Evolutionary conservation across 2,797 vertebrate genomes (phyloP).

Genomic region (Okamejei kenojei): DNA sequence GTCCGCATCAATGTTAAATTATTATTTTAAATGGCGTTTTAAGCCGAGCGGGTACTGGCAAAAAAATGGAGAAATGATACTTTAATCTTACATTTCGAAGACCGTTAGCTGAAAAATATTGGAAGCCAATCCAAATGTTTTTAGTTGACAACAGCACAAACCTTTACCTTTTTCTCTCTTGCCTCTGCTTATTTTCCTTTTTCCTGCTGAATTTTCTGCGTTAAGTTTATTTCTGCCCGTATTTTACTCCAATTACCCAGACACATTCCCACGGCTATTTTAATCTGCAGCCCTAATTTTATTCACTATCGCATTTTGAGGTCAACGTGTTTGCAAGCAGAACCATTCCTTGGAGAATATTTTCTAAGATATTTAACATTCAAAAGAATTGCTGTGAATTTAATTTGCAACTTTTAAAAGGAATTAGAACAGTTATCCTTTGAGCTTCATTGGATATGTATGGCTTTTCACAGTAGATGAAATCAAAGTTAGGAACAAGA

Average conservation of each 20-base stretch:
- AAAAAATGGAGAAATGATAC: neutral
- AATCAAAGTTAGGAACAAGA: conserved; percentile 22
- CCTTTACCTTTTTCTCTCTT: neutral
- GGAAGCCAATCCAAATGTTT: neutral
- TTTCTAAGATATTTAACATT: conserved; percentile 67
- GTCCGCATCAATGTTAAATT: neutral
- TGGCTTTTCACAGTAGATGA: conserved; percentile 24
- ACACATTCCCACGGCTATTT: neutral
- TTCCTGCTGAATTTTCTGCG: neutral
- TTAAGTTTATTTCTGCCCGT: neutral
- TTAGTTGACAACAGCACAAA: neutral
- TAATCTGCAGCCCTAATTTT: conserved; percentile 23
- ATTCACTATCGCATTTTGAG: conserved; percentile 20
- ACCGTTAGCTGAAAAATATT: neutral
- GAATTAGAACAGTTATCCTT: conserved; percentile 5
- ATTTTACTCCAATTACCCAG: neutral
- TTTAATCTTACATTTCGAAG: neutral
- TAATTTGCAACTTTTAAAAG: conserved; percentile 43
- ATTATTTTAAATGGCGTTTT: neutral
- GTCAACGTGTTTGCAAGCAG: neutral
- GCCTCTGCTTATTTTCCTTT: neutral
- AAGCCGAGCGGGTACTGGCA: neutral
- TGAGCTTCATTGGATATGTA: conserved; percentile 25
- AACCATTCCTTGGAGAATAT: conserved; percentile 24
- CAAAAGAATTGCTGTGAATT: conserved; percentile 63